Percentiles rank a stretch among this genome's conserved stretches.
phyloP scores from a whole-genome alignment of 2,888 invertebrate species.

The Molorchus minor region DNA sequence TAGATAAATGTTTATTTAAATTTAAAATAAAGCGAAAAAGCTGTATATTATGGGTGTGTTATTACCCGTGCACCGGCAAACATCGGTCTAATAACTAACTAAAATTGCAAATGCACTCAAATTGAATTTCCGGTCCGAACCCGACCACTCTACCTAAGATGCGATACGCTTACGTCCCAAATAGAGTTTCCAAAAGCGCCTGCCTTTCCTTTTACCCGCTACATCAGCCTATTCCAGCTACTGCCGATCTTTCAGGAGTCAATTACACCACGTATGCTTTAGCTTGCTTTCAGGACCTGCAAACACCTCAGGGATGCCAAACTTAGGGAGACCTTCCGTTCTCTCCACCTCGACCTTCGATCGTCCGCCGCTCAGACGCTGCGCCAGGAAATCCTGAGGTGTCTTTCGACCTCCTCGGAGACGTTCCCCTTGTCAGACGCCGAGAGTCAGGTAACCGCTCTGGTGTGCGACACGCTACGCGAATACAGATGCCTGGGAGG shows the following conservation, averaged over 20 bases:
- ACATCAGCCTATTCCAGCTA: constrained; percentile 4
- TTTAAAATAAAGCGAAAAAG: no score
- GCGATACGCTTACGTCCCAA: no score
- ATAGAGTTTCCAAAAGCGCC: constrained; percentile 2
- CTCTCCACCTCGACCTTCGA: constrained; percentile 54
- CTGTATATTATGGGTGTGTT: no score
- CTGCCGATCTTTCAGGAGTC: constrained; percentile 2
- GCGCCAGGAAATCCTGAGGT: constrained; percentile 69
- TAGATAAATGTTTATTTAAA: no score
- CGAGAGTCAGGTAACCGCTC: constrained; percentile 70
- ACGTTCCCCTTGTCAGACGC: constrained; percentile 75
- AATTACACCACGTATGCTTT: constrained; percentile 29
- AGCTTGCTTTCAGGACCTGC: constrained; percentile 80
- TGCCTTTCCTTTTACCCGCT: background rate
- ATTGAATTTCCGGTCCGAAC: no score
- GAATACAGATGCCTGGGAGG: constrained; percentile 90
- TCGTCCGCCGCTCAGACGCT: constrained; percentile 63
- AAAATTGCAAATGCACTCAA: no score
- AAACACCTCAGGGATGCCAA: constrained; percentile 77
- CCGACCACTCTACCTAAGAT: no score
- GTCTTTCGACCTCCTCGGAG: constrained; percentile 74
- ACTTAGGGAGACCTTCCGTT: constrained; percentile 74
- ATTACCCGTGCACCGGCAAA: no score
- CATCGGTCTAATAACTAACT: no score
- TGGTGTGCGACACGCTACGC: constrained; percentile 84